Evolutionary conservation across 2,113 vertebrate species (phyloP).

Genomic region (Silurus asotus): DNA sequence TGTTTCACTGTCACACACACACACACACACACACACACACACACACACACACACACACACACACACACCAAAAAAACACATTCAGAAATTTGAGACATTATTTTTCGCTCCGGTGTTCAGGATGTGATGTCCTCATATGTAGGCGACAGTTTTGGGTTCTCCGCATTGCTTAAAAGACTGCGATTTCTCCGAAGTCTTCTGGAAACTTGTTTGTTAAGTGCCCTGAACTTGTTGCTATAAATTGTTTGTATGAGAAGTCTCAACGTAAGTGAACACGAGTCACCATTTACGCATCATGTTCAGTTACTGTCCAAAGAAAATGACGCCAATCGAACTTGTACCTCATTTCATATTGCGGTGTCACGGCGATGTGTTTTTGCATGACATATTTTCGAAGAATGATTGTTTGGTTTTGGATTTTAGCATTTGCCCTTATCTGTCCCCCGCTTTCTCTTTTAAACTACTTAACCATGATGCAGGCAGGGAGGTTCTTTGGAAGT

Average conservation of each 20-base stretch:
- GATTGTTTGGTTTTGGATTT: background rate
- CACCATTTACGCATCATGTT: slow-evolving; percentile 47
- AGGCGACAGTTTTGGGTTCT: slow-evolving; percentile 56
- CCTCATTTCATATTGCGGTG: background rate
- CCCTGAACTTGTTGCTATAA: slow-evolving; percentile 61
- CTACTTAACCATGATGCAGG: background rate
- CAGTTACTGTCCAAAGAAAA: slow-evolving; percentile 51
- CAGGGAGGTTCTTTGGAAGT: background rate
- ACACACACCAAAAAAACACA: background rate
- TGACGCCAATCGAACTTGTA: slow-evolving; percentile 22
- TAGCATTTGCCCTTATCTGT: background rate
- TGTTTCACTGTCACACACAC: background rate
- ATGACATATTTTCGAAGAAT: background rate
- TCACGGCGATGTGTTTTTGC: background rate
- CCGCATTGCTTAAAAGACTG: slow-evolving; percentile 43
- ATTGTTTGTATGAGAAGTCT: slow-evolving; percentile 60
- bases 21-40: background rate
- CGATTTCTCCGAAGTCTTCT: slow-evolving; percentile 59
- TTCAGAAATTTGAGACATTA: background rate
- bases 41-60: background rate
- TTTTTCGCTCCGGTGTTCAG: background rate
- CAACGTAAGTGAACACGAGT: slow-evolving; percentile 57
- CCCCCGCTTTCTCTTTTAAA: background rate
- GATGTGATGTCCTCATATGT: slow-evolving; percentile 39
- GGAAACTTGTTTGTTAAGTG: slow-evolving; percentile 53